Evolutionary conservation across 2,888 invertebrate genomes (phyloP).

Genomic region (Onthophagus sagittarius): DNA sequence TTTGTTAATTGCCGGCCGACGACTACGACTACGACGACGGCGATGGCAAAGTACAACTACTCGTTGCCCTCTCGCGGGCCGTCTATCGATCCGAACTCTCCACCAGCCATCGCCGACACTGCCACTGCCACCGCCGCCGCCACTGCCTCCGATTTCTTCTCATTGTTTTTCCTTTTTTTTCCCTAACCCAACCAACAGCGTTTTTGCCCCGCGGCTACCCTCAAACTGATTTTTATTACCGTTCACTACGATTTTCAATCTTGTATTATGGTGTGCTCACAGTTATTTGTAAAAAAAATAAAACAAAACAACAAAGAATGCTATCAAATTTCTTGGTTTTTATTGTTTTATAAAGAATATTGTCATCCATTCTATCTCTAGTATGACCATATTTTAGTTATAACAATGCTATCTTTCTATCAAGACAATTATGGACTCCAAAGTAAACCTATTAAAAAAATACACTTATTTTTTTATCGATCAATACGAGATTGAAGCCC

Average conservation of each 20-base stretch:
- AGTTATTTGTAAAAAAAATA: neutral
- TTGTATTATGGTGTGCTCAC: neutral
- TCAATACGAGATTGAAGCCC: too few species aligned
- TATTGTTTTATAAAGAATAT: neutral
- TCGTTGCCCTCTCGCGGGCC: neutral
- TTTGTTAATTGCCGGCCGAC: slow-evolving; percentile 10
- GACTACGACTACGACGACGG: neutral
- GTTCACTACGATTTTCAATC: neutral
- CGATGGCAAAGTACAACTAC: too few species aligned
- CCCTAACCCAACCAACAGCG: neutral
- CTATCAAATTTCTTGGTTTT: neutral
- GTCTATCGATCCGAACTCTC: neutral
- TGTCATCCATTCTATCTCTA: too few species aligned
- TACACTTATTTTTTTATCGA: too few species aligned
- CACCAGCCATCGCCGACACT: neutral
- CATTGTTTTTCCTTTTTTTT: neutral
- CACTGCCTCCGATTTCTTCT: neutral
- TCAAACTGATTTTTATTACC: neutral
- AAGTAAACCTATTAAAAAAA: too few species aligned
- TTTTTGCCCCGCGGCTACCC: neutral
- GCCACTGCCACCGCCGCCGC: neutral
- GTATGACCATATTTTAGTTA: too few species aligned
- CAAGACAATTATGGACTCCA: too few species aligned
- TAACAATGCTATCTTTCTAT: too few species aligned
- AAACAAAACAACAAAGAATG: neutral